Percentiles rank a stretch among this genome's conserved stretches.
Conservation (phyloP, 2,888 invertebrate species). For the Dilophus febrilis region DNA sequence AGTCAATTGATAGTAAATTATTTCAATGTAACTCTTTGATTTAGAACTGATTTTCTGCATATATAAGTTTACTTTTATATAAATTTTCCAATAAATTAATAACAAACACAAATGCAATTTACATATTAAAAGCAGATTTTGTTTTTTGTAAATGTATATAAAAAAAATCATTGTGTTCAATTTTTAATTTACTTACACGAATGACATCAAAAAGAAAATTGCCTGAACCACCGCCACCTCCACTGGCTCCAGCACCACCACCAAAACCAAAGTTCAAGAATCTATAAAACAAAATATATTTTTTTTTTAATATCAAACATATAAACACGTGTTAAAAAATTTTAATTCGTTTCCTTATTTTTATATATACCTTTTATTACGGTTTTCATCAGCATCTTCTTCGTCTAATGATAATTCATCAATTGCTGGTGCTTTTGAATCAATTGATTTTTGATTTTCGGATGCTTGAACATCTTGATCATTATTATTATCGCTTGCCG, state of each 20-base stretch:
- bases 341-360: too few relatives aligned
- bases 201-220: slow-evolving; percentile 81
- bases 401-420: slow-evolving; percentile 55
- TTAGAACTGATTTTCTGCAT: too few relatives aligned
- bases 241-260: slow-evolving; percentile 28
- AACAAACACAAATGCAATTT: too few relatives aligned
- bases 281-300: slow-evolving; percentile 25
- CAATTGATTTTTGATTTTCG: slow-evolving; percentile 25
- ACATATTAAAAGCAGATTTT: too few relatives aligned
- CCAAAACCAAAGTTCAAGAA: slow-evolving; percentile 48
- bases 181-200: slow-evolving; percentile 70
- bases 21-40: too few relatives aligned
- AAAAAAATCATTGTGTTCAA: too few relatives aligned
- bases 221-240: slow-evolving; percentile 54
- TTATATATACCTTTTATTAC: slow-evolving; percentile 52
- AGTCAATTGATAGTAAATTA: too few relatives aligned
- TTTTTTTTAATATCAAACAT: too few relatives aligned
- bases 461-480: slow-evolving; percentile 15
- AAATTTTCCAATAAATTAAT: too few relatives aligned
- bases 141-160: too few relatives aligned
- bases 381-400: slow-evolving; percentile 57
- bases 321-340: too few relatives aligned
- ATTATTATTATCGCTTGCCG: slow-evolving; percentile 14
- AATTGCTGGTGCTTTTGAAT: slow-evolving; percentile 44
- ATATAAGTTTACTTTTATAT: too few relatives aligned